Conservation (phyloP, 2,797 vertebrate species). For the Trachurus trachurus region DNA sequence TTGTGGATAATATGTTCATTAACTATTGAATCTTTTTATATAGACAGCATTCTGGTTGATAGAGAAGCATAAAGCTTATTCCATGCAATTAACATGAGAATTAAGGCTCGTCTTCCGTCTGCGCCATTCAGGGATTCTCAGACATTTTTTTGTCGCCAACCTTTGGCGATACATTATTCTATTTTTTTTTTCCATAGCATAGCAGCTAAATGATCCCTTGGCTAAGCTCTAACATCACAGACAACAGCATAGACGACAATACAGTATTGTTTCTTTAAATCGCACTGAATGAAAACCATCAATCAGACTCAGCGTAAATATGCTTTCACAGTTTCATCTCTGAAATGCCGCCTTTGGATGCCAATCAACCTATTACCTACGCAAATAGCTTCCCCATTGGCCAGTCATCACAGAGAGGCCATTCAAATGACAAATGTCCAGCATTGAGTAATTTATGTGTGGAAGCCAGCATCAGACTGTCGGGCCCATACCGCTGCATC, state of each 20-base stretch:
- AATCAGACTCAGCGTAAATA: slow-evolving; percentile 50
- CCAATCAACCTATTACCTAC: slow-evolving; percentile 52
- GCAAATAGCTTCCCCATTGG: slow-evolving; percentile 59
- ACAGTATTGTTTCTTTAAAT: neutral
- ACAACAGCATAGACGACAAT: neutral
- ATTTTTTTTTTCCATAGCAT: neutral
- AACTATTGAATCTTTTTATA: slow-evolving; percentile 2
- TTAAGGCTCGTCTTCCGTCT: neutral
- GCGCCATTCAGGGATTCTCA: neutral
- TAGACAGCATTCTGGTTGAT: slow-evolving; percentile 5
- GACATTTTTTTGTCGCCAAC: neutral
- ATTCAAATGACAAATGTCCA: slow-evolving; percentile 65
- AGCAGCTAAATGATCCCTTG: neutral
- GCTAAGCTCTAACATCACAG: neutral
- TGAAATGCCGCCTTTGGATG: slow-evolving; percentile 34
- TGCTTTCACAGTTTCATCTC: slow-evolving; percentile 49
- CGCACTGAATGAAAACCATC: slow-evolving; percentile 27
- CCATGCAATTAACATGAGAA: neutral
- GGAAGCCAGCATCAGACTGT: slow-evolving; percentile 34
- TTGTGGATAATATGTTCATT: neutral
- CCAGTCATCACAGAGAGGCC: slow-evolving; percentile 35
- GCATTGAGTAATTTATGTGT: slow-evolving; percentile 60
- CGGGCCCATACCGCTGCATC: slow-evolving; percentile 36
- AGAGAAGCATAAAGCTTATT: neutral
- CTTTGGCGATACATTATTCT: neutral